Conservation (phyloP, 2,113 vertebrate species). For the Lepidiolamprologus cunningtoni region DNA sequence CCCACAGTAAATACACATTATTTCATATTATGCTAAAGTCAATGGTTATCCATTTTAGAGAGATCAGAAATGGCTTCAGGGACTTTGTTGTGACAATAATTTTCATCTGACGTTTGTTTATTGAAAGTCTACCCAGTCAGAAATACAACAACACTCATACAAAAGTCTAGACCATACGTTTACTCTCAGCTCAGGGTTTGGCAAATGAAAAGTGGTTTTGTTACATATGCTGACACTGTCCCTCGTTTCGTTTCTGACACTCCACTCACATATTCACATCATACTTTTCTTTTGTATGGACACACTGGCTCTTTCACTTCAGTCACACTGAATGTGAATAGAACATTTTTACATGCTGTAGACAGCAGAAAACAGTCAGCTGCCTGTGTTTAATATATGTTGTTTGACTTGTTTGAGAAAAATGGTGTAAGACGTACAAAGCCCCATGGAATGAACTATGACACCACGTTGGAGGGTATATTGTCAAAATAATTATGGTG, state of each 20-base stretch:
- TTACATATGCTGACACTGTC: neutral
- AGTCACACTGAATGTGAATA: neutral
- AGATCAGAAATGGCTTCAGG: neutral
- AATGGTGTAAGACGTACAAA: fast-evolving
- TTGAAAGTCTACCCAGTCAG: neutral
- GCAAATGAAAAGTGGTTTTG: neutral
- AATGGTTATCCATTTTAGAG: neutral
- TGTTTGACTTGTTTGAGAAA: neutral
- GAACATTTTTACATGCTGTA: neutral
- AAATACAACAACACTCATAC: neutral
- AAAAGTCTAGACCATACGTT: neutral
- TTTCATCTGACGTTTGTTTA: neutral
- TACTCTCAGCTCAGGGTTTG: neutral
- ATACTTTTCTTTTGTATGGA: fast-evolving
- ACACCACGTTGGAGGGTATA: neutral
- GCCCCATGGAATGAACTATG: neutral
- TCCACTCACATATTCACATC: neutral
- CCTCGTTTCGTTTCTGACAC: neutral
- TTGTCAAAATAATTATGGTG: neutral
- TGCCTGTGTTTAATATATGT: neutral
- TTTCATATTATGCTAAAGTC: neutral
- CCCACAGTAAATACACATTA: neutral
- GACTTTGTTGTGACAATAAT: neutral
- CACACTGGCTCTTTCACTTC: neutral
- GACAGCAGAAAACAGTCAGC: neutral